Evolutionary conservation across 2,113 vertebrate genomes (phyloP).

Genomic region (Gobio gobio): DNA sequence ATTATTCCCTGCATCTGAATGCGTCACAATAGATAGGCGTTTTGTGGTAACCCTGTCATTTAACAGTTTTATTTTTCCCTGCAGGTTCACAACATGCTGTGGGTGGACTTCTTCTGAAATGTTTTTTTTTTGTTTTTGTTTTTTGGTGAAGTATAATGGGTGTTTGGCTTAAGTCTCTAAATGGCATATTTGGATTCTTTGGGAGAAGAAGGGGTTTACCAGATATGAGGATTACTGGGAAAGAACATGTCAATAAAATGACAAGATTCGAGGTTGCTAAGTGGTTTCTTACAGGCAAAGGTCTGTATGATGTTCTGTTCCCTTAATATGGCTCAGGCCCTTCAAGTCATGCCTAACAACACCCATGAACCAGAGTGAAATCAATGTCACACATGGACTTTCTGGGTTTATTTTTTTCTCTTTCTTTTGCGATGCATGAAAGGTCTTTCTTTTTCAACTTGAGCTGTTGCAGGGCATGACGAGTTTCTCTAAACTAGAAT

Average conservation of each 20-base stretch:
- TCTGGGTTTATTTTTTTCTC: background rate
- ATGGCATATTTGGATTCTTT: background rate
- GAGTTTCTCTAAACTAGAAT: background rate
- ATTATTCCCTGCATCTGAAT: background rate
- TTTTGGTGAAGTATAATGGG: background rate
- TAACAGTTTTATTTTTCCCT: background rate
- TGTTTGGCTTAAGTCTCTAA: background rate
- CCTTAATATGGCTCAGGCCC: background rate
- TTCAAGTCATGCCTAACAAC: background rate
- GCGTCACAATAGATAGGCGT: background rate
- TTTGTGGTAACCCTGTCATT: background rate
- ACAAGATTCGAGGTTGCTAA: background rate
- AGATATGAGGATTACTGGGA: background rate
- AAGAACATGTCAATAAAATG: background rate
- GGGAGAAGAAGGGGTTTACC: background rate
- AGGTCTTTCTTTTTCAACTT: background rate
- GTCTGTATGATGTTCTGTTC: background rate
- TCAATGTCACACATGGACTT: background rate
- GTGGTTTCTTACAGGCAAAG: background rate
- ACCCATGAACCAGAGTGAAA: background rate
- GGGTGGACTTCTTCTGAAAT: constrained; percentile 1
- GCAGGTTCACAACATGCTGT: background rate
- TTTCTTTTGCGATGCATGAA: background rate
- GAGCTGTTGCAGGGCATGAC: background rate
- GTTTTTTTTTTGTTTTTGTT: background rate